These are phyloP conservation scores for Bruchidius siliquastri DNA, from an alignment of 2,888 invertebrate genomes.

Conservation along the genomic window DNA sequence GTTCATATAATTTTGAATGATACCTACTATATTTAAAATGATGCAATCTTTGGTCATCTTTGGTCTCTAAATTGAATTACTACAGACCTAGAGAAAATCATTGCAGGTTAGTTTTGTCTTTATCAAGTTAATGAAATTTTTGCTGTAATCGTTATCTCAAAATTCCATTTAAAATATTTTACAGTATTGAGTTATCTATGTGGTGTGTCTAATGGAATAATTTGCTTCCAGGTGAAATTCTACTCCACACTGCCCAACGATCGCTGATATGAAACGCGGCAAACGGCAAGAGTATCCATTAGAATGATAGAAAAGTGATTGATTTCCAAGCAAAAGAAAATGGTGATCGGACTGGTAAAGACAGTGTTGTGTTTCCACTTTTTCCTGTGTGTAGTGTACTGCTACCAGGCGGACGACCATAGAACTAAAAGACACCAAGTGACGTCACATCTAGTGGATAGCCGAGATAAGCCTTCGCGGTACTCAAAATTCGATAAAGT, in stretches of 20 bases:
- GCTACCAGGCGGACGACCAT: neutral
- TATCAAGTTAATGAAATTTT: too few relatives aligned
- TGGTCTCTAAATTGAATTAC: too few relatives aligned
- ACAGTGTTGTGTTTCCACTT: neutral
- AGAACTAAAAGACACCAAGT: neutral
- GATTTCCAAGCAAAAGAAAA: neutral
- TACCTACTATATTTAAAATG: too few relatives aligned
- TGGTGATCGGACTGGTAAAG: conserved; percentile 2
- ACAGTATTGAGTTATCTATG: too few relatives aligned
- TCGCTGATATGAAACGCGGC: neutral
- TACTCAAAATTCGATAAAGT: conserved; percentile 32
- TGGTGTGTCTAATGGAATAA: neutral
- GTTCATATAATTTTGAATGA: too few relatives aligned
- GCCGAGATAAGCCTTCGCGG: conserved; percentile 19
- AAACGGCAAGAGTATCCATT: neutral
- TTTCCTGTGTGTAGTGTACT: neutral
- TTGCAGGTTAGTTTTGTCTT: too few relatives aligned
- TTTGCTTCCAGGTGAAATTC: neutral
- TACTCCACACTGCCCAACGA: neutral
- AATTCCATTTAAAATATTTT: too few relatives aligned
- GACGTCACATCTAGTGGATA: conserved; percentile 6
- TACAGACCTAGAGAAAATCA: too few relatives aligned
- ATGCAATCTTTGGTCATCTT: too few relatives aligned
- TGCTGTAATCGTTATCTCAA: too few relatives aligned
- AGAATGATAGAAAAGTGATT: conserved; percentile 35